Evolutionary conservation across 2,797 vertebrate genomes (phyloP), one percentile per base, ranked within the genome.

Genomic region (Fratercula arctica): DNA sequence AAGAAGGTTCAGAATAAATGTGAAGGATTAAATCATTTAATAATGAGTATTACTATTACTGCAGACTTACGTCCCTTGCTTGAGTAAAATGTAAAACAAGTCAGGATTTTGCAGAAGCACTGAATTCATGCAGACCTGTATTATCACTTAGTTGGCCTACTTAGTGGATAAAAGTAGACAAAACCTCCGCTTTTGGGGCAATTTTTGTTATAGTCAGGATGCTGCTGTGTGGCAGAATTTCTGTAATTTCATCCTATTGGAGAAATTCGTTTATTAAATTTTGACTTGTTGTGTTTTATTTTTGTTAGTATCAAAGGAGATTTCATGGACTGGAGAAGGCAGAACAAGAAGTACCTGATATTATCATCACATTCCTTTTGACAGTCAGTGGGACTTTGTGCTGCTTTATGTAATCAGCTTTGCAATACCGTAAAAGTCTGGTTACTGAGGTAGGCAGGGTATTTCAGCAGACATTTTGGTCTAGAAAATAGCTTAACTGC

Each of bases 41-140:
- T 50, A 87, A 59, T 25, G 28, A 85, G 4, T 61, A 63, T 78
- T 82, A 37, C 7, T 89, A 23, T 26, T 80, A 23, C 11, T 76
- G 19, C 33, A 61, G 33, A 9, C 11, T 53, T 53, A 5, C 43
- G 35, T 57, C 9, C 5, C 18, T 63, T 79, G 29, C 26, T 89
- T 73, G 63, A 68, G 9, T 51, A 61, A 82, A 67, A 79, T 25
- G 29, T 56, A 41, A 68, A 92, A 25, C 13, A 72, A 73, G 11
- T 35, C 57, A 53, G 28, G 20, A 37, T 51, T 68, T 90, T 83
- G 46, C 21, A 14, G 13, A 41, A 37, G 20, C 31, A 35, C n/a
- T 66, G 41, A 80, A 61, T 48, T 59, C 0, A 0, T 66, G 33
- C 46, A 86, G 63, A 20, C 29, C 8, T 0, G 0, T 37, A 41